Percentiles rank a stretch among this genome's conserved stretches.
phyloP scores from a whole-genome alignment of 1,140 invertebrate species.

The Helicoverpa armigera region DNA sequence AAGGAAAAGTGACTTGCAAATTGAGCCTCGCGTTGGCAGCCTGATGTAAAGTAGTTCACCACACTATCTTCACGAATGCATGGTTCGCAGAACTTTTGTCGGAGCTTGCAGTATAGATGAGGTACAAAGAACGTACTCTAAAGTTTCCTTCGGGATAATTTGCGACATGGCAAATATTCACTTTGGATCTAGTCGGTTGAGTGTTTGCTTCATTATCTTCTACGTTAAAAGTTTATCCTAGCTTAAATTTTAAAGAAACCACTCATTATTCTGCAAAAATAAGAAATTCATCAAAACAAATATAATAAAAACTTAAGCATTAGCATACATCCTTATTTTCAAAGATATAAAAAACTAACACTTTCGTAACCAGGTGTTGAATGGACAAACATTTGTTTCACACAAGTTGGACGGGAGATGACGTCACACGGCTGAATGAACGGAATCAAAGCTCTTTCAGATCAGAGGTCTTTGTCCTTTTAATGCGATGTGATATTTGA shows the following conservation, averaged over 20 bases:
- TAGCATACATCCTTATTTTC: too few relatives aligned
- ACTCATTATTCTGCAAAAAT: too few relatives aligned
- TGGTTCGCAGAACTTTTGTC: constrained; percentile 13
- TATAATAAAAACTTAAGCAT: too few relatives aligned
- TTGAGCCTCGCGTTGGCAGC: constrained; percentile 9
- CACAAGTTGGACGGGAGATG: neutral
- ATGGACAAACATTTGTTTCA: constrained; percentile 32
- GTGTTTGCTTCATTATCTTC: neutral
- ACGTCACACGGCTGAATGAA: constrained; percentile 29
- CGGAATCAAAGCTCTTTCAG: constrained; percentile 15
- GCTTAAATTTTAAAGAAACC: too few relatives aligned
- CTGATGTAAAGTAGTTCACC: constrained; percentile 37
- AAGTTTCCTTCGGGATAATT: neutral
- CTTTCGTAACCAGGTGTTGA: neutral
- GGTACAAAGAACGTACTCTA: constrained; percentile 15
- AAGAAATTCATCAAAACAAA: too few relatives aligned
- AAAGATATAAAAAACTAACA: too few relatives aligned
- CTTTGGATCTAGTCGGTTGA: neutral
- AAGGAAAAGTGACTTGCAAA: constrained; percentile 33
- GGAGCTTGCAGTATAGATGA: constrained; percentile 1
- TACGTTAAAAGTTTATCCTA: too few relatives aligned
- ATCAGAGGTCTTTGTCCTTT: constrained; percentile 39
- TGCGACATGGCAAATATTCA: constrained; percentile 14
- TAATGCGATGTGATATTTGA: constrained; percentile 28
- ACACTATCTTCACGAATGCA: constrained; percentile 27